These are phyloP conservation scores for Chalcosyrphus nemorum DNA, from an alignment of 2,888 invertebrate species.

Conservation along the genomic window DNA sequence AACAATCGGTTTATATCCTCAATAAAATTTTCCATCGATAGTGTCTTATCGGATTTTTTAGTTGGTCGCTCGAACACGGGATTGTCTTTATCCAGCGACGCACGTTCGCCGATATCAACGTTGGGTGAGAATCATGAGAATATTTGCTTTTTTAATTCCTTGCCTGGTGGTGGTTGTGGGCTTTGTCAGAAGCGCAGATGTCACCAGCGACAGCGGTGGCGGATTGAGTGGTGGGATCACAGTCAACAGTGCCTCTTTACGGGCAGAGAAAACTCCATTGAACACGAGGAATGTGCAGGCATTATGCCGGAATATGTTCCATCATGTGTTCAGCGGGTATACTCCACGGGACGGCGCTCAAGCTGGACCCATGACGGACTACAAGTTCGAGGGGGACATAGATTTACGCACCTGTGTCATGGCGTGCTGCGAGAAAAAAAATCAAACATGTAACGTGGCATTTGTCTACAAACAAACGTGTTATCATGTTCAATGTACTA, in stretches of 20 bases:
- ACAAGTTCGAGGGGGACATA: conserved; percentile 83
- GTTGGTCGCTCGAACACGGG: neutral
- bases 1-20: conserved; percentile 20
- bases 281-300: conserved; percentile 68
- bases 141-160: conserved; percentile 28
- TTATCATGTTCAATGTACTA: conserved; percentile 89
- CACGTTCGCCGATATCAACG: neutral
- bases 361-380: conserved; percentile 84
- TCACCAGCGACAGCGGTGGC: conserved; percentile 40
- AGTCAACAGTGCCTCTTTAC: conserved; percentile 20
- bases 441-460: conserved; percentile 87
- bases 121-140: conserved; percentile 27
- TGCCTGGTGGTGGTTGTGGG: conserved; percentile 40
- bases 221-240: neutral
- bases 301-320: conserved; percentile 80
- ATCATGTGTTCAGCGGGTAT: conserved; percentile 80
- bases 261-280: conserved; percentile 39
- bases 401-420: conserved; percentile 88
- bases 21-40: conserved; percentile 21
- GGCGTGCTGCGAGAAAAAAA: conserved; percentile 82
- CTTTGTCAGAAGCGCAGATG: conserved; percentile 54
- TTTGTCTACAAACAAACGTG: conserved; percentile 90
- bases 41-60: conserved; percentile 12
- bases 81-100: neutral
- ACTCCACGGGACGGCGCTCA: conserved; percentile 83